Percentiles rank a stretch among this genome's conserved stretches.
Conservation (phyloP, 2,113 vertebrate genomes). For the Gymnorhina tibicen region DNA sequence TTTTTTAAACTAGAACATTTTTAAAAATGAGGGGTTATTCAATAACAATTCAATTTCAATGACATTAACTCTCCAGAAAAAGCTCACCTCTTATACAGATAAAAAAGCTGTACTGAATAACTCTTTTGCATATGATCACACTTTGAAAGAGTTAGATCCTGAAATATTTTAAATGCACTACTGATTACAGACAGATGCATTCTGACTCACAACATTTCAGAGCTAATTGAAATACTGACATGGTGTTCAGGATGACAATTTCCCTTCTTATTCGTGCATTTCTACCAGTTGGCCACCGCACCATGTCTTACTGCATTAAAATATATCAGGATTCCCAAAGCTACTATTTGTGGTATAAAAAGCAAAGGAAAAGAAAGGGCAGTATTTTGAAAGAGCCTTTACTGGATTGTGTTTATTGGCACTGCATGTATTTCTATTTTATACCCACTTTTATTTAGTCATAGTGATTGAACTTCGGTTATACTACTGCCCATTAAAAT, state of each 20-base stretch:
- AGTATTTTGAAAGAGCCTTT: neutral
- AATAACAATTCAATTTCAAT: neutral
- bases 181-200: neutral
- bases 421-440: neutral
- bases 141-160: neutral
- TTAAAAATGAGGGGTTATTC: neutral
- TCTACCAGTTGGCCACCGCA: neutral
- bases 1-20: neutral
- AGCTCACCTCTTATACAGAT: neutral
- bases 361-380: neutral
- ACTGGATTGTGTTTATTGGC: neutral
- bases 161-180: neutral
- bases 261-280: neutral
- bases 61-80: neutral
- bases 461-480: neutral
- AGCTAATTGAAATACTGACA: conserved; percentile 30
- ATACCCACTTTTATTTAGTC: neutral
- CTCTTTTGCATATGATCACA: neutral
- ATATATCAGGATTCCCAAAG: neutral
- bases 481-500: neutral
- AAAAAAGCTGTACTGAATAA: neutral
- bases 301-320: neutral
- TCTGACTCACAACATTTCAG: neutral
- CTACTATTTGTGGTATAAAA: neutral
- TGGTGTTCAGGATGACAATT: neutral